Evolutionary conservation across 2,888 invertebrate genomes (phyloP).

Genomic region (Bugulina stolonifera): DNA sequence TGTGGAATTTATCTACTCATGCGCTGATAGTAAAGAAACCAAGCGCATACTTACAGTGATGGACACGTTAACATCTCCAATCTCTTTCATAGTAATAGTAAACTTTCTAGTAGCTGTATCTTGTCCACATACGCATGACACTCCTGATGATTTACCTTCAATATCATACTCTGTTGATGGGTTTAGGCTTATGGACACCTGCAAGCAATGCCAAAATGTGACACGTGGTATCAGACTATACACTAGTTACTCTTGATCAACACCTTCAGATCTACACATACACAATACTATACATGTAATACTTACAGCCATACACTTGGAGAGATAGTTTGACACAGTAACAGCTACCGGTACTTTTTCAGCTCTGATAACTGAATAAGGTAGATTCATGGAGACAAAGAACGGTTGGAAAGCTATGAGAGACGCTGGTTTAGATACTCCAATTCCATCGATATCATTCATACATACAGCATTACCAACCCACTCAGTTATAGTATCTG

Average conservation of each 20-base stretch:
- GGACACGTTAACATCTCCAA: slow-evolving; percentile 57
- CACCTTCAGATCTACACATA: too few species aligned
- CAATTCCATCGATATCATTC: slow-evolving; percentile 56
- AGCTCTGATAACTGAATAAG: slow-evolving; percentile 63
- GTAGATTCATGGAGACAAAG: slow-evolving; percentile 67
- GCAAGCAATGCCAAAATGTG: background rate
- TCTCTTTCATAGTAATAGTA: slow-evolving; percentile 37
- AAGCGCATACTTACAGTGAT: slow-evolving; percentile 37
- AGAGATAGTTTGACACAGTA: slow-evolving; percentile 68
- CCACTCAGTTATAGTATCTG: slow-evolving; percentile 64
- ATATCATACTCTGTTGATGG: slow-evolving; percentile 6
- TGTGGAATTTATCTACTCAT: too few species aligned
- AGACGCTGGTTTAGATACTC: slow-evolving; percentile 55
- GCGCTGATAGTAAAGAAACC: background rate
- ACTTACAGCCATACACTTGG: slow-evolving; percentile 64
- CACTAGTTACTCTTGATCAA: too few species aligned
- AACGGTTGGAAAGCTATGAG: slow-evolving; percentile 66
- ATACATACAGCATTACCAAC: slow-evolving; percentile 60
- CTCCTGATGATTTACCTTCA: slow-evolving; percentile 25
- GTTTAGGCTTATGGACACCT: slow-evolving; percentile 12
- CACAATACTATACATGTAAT: background rate
- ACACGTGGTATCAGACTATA: background rate
- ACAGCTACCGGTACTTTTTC: slow-evolving; percentile 64
- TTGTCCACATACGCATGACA: slow-evolving; percentile 47
- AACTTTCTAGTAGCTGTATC: slow-evolving; percentile 37